Percentiles rank a stretch among this genome's conserved stretches.
Conservation (phyloP, 2,113 vertebrate species). For the Corapipo altera region DNA sequence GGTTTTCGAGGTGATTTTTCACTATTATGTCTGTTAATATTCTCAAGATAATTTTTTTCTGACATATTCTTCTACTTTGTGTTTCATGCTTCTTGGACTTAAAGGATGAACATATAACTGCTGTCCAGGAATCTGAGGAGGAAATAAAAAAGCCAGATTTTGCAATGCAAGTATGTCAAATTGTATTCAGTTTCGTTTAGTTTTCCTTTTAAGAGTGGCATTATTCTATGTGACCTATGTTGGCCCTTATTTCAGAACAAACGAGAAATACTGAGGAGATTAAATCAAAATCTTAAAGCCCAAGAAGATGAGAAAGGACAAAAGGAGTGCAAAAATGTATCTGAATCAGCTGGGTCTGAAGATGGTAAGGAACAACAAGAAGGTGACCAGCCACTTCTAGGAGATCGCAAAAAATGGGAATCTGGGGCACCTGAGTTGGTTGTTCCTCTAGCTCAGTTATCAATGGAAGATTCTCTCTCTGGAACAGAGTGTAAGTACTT, state of each 20-base stretch:
- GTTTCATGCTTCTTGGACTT: slow-evolving; percentile 25
- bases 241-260: slow-evolving; percentile 81
- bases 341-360: slow-evolving; percentile 35
- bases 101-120: slow-evolving; percentile 68
- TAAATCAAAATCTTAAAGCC: slow-evolving; percentile 91
- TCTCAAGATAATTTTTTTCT: slow-evolving; percentile 3
- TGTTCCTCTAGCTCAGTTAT: slow-evolving; percentile 80
- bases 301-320: slow-evolving; percentile 72
- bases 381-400: slow-evolving; percentile 56
- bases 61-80: background rate
- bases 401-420: slow-evolving; percentile 91
- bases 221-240: background rate
- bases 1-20: background rate
- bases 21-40: background rate
- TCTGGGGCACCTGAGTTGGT: slow-evolving; percentile 75
- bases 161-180: slow-evolving; percentile 74
- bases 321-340: background rate
- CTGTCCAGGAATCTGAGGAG: slow-evolving; percentile 57
- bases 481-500: slow-evolving; percentile 75
- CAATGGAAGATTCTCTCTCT: slow-evolving; percentile 80
- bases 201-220: background rate
- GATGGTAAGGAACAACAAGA: slow-evolving; percentile 64
- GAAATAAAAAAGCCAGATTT: slow-evolving; percentile 69
- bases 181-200: background rate
- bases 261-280: slow-evolving; percentile 87